phyloP scores from a whole-genome alignment of 2,797 vertebrate species.

The Eleutherodactylus coqui region DNA sequence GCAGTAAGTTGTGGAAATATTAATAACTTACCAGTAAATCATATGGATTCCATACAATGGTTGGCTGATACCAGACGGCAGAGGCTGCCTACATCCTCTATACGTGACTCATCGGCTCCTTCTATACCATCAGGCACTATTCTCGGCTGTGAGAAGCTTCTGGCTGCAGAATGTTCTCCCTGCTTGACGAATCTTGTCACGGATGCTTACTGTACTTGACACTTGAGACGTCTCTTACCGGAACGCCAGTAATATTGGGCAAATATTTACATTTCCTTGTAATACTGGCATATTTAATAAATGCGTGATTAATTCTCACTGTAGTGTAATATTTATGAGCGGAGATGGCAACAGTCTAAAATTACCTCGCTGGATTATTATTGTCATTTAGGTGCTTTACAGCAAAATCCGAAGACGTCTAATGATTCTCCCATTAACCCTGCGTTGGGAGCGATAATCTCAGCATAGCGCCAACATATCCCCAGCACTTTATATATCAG shows the following conservation, averaged over 20 bases:
- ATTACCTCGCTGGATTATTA: neutral
- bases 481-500: too few species aligned
- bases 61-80: too few species aligned
- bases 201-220: constrained; percentile 38
- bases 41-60: too few species aligned
- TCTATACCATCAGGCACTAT: neutral
- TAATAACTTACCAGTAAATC: too few species aligned
- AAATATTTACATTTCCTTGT: constrained; percentile 48
- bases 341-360: neutral
- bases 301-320: constrained; percentile 11
- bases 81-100: neutral
- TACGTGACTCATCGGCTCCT: constrained; percentile 2
- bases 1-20: neutral
- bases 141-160: neutral
- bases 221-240: constrained; percentile 30
- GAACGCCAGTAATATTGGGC: constrained; percentile 15
- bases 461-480: too few species aligned
- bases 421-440: too few species aligned
- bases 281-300: constrained; percentile 31
- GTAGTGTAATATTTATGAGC: constrained; percentile 3
- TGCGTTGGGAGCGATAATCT: too few species aligned
- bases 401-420: neutral
- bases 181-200: constrained; percentile 29
- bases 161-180: constrained; percentile 3
- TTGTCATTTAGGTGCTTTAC: neutral